Percentiles rank a stretch among this genome's conserved stretches.
Evolutionary conservation across 2,797 vertebrate species (phyloP).

Genomic region (Serranus cabrilla): DNA sequence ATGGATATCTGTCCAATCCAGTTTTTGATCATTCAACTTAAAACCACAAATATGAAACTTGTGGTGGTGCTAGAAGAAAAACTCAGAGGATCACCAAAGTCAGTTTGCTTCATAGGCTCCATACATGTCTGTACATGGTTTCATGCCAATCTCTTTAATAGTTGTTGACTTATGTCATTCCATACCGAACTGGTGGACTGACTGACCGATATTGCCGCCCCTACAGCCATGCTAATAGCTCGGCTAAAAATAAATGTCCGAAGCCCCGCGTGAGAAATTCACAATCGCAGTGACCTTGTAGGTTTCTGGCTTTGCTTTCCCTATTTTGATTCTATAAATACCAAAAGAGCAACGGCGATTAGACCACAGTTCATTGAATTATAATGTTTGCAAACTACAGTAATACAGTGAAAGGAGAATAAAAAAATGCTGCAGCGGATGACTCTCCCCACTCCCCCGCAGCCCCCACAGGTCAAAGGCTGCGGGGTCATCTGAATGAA

Average conservation of each 20-base stretch:
- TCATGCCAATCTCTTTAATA: neutral
- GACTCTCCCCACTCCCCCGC: neutral
- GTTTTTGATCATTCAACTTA: neutral
- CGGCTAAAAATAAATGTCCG: neutral
- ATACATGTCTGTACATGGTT: neutral
- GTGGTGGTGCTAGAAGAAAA: neutral
- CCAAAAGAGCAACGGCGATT: neutral
- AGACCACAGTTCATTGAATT: constrained; percentile 23
- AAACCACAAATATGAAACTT: neutral
- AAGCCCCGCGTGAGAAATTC: neutral
- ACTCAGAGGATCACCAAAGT: neutral
- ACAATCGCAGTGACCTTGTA: neutral
- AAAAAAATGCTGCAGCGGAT: constrained; percentile 2
- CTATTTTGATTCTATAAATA: constrained; percentile 1
- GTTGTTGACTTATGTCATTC: neutral
- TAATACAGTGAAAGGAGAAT: neutral
- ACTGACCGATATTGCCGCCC: neutral
- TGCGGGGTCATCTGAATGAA: constrained; percentile 65
- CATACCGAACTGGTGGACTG: neutral
- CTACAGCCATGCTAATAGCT: neutral
- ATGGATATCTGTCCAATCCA: too few relatives aligned
- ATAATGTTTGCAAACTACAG: constrained; percentile 20
- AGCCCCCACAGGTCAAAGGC: constrained; percentile 47
- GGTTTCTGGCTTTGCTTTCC: neutral
- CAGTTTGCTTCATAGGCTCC: neutral